phyloP scores from a whole-genome alignment of 2,113 vertebrate genomes.

The Maccullochella peelii region DNA sequence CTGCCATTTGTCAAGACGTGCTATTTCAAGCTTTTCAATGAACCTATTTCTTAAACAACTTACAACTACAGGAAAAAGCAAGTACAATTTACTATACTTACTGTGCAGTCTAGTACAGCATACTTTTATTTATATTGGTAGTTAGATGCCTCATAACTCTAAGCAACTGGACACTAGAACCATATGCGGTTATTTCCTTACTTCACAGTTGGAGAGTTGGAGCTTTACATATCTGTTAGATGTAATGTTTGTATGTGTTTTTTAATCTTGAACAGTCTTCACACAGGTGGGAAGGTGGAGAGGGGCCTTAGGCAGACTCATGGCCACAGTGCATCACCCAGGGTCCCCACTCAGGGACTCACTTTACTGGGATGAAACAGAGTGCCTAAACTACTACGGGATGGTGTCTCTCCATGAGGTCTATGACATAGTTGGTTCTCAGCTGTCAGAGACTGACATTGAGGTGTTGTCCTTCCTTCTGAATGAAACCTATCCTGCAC shows the following conservation, averaged over 20 bases:
- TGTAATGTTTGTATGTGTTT: not conserved
- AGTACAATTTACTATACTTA: not conserved
- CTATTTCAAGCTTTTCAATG: too few relatives aligned
- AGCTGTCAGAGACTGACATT: slow-evolving; percentile 89
- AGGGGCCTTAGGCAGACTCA: slow-evolving; percentile 42
- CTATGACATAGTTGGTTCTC: slow-evolving; percentile 90
- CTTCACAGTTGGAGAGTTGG: not conserved
- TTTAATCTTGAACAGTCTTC: slow-evolving; percentile 14
- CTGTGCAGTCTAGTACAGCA: not conserved
- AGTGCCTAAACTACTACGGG: slow-evolving; percentile 90
- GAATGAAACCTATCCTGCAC: slow-evolving; percentile 84
- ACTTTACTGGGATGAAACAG: slow-evolving; percentile 90
- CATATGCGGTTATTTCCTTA: not conserved
- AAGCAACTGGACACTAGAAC: not conserved
- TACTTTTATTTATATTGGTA: not conserved
- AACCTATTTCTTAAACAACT: too few relatives aligned
- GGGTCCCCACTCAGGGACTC: slow-evolving; percentile 64
- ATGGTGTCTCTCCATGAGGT: slow-evolving; percentile 91
- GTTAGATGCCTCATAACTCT: not conserved
- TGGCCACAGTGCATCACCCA: slow-evolving; percentile 72
- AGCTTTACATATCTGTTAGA: not conserved
- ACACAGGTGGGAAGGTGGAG: slow-evolving; percentile 31
- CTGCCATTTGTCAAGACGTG: not conserved
- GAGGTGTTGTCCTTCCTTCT: slow-evolving; percentile 90
- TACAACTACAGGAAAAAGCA: not conserved